phyloP scores from a whole-genome alignment of 2,113 vertebrate genomes.

The Diphyllodes magnificus region DNA sequence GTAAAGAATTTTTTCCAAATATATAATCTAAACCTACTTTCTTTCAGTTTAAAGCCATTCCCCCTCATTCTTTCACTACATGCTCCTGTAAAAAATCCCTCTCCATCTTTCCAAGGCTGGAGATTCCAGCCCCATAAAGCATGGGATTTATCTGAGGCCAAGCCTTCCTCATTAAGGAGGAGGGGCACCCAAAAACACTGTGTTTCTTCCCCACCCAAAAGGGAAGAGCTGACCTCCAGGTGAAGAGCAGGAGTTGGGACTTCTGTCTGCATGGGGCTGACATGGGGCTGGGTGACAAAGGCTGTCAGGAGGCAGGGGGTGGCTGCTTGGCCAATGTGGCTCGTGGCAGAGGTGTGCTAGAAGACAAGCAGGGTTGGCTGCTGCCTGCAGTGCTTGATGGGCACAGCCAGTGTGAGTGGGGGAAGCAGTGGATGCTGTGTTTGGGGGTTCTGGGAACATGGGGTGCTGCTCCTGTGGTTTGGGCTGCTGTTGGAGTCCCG shows the following conservation, averaged over 20 bases:
- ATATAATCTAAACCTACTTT: background rate
- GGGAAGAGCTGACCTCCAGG: background rate
- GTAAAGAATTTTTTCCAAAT: background rate
- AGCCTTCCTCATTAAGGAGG: background rate
- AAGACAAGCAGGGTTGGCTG: background rate
- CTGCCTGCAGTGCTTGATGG: background rate
- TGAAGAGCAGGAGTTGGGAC: background rate
- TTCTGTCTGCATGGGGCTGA: rapidly evolving
- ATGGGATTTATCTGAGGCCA: background rate
- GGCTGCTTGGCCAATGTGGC: rapidly evolving
- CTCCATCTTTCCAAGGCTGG: background rate
- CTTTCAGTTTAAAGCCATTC: background rate
- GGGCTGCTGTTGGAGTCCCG: background rate
- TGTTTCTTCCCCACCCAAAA: background rate
- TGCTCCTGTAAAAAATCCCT: background rate
- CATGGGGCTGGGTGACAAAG: rapidly evolving
- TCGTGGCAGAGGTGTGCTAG: background rate
- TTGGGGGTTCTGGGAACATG: background rate
- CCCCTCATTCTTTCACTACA: background rate
- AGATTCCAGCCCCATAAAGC: background rate
- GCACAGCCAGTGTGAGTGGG: rapidly evolving
- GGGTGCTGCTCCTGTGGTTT: background rate
- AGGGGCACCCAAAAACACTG: background rate
- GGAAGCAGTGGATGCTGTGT: background rate
- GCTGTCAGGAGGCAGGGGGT: background rate